Conservation (phyloP, 2,888 invertebrate species). For the Periphyllus acericola region DNA sequence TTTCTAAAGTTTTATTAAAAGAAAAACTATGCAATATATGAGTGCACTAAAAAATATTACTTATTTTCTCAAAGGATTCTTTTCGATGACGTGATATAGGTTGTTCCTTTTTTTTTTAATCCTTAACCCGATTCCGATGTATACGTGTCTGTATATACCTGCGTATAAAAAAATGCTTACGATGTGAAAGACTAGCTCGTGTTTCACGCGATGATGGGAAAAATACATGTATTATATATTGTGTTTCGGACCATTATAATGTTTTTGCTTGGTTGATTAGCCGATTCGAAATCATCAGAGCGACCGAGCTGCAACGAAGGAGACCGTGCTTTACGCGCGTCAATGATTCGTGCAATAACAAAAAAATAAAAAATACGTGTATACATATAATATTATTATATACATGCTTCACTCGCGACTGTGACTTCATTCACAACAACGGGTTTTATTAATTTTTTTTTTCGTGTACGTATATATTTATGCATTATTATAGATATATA, state of each 20-base stretch:
- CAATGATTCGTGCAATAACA: conserved; percentile 16
- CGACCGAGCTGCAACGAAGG: neutral
- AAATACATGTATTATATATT: conserved; percentile 7
- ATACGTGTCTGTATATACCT: neutral
- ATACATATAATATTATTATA: neutral
- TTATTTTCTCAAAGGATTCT: neutral
- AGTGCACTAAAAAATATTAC: neutral
- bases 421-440: conserved; percentile 45
- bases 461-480: neutral
- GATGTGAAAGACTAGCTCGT: neutral
- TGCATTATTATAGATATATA: neutral
- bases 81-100: neutral
- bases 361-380: neutral
- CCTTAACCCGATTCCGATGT: neutral
- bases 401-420: neutral
- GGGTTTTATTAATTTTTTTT: conserved; percentile 33
- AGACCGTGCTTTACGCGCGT: neutral
- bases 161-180: neutral
- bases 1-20: neutral
- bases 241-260: conserved; percentile 15
- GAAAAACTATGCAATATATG: neutral
- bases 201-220: conserved; percentile 22
- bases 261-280: conserved; percentile 4
- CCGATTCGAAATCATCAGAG: conserved; percentile 8
- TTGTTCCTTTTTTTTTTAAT: neutral